Conservation (phyloP, 2,888 invertebrate species). For the Acleris literana region DNA sequence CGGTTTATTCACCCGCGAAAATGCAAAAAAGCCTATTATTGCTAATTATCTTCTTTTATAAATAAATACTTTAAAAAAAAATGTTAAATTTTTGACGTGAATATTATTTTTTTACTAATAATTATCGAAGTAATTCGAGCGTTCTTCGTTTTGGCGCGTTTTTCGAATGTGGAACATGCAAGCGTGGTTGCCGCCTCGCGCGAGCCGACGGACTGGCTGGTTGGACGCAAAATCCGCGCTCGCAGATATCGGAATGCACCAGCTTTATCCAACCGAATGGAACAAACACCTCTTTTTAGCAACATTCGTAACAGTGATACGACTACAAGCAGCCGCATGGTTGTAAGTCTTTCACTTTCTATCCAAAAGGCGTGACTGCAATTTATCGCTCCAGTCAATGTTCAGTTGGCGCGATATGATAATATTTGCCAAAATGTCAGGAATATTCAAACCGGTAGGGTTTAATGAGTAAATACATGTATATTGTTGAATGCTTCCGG, state of each 20-base stretch:
- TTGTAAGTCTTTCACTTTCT: slow-evolving; percentile 68
- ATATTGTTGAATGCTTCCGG: too few species aligned
- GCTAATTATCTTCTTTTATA: neutral
- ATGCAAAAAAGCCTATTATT: slow-evolving; percentile 9
- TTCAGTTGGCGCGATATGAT: neutral
- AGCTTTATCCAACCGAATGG: slow-evolving; percentile 71
- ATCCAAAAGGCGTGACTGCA: slow-evolving; percentile 43
- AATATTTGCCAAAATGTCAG: too few species aligned
- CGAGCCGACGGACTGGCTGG: slow-evolving; percentile 59
- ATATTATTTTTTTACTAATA: slow-evolving; percentile 8
- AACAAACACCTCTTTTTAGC: slow-evolving; percentile 59
- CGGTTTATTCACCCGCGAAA: slow-evolving; percentile 37
- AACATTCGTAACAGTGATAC: slow-evolving; percentile 47
- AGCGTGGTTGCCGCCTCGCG: slow-evolving; percentile 45
- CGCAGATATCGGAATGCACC: slow-evolving; percentile 66
- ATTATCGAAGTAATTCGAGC: slow-evolving; percentile 8
- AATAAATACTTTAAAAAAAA: neutral
- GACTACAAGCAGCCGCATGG: slow-evolving; percentile 52
- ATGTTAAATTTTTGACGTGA: neutral
- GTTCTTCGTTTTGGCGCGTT: slow-evolving; percentile 35
- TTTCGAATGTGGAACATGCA: slow-evolving; percentile 42
- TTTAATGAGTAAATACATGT: too few species aligned
- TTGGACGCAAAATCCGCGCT: slow-evolving; percentile 56
- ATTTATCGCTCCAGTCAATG: slow-evolving; percentile 41
- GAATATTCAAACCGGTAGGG: too few species aligned